Evolutionary conservation across 2,797 vertebrate genomes (phyloP), one percentile per base, ranked within the genome.

Genomic region (Balearica regulorum): DNA sequence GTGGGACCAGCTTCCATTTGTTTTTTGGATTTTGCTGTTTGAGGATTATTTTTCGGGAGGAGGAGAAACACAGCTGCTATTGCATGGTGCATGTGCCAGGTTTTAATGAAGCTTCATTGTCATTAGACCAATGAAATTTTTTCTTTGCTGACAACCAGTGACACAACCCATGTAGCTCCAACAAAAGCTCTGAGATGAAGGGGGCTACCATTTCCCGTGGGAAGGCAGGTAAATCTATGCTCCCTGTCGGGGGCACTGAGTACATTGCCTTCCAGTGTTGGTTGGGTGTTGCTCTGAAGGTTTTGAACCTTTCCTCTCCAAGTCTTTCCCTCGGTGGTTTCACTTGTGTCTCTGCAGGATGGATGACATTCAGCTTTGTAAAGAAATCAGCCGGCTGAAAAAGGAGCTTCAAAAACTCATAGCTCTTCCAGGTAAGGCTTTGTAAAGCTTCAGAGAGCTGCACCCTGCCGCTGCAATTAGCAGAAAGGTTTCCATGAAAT

Each of bases 311-410:
- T 57, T 55, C 5, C 54, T 49, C 6, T 49, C 22, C 7, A 20
- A 8, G 20, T 6, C 17, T 39, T 33, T 41, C 20, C 48, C 28
- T 91, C 68, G n/a, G 51, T 10, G 44, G 20, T 35, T 58, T 44
- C 5, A 2, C 41, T 43, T 60, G 41, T 95, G 57, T 90, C 60
- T 55, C 70, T 10, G 25, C 95, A 99, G 99, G 99, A 99, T 99
- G 98, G 99, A 99, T 31, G 99, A 99, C 96, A 99, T 99, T 92
- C 98, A 99, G 97, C 98, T 99, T 20, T 99, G 99, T 77, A 98
- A 98, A 92, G 99, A 99, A 91, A 99, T 99, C 95, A 99, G 98
- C 16, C 90, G 97, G 44, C 98, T 99, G 95, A 99, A 99, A 96
- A 98, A 98, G 37, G 98, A 99, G 88, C 98, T 99, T 65, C 98